Percentiles rank a stretch among this genome's conserved stretches.
Evolutionary conservation across 2,888 invertebrate genomes (phyloP).

Genomic region (Cantharis lateralis): DNA sequence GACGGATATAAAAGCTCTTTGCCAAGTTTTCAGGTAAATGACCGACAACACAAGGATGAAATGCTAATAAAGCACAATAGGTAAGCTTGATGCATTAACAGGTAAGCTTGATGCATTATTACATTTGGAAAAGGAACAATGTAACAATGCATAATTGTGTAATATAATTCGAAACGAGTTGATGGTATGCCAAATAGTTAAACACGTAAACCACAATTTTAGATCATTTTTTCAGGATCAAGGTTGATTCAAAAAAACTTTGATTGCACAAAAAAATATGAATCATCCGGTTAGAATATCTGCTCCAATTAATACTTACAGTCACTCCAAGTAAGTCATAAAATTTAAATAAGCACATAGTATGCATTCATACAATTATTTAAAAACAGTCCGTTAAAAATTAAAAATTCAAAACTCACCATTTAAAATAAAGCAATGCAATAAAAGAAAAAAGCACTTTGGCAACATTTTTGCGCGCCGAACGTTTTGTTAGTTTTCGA

Average conservation of each 20-base stretch:
- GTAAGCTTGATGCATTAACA: neutral
- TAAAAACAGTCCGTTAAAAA: neutral
- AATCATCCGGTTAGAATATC: neutral
- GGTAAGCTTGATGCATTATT: neutral
- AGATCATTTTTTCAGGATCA: conserved; percentile 7
- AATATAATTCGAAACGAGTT: neutral
- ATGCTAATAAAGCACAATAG: neutral
- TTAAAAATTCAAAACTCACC: neutral
- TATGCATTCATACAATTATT: neutral
- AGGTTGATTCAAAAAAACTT: neutral
- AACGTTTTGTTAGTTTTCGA: neutral
- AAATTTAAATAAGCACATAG: neutral
- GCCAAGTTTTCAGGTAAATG: neutral
- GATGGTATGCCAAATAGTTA: conserved; percentile 4
- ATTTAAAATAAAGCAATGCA: neutral
- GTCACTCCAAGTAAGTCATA: neutral
- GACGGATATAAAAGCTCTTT: neutral
- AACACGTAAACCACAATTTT: conserved; percentile 8
- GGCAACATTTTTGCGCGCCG: neutral
- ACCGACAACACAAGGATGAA: neutral
- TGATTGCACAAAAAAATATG: neutral
- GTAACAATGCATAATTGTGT: neutral
- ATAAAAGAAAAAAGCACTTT: neutral
- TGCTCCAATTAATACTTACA: neutral
- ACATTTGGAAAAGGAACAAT: neutral